phyloP scores from a whole-genome alignment of 2,113 vertebrate species.

The Falcunculus frontatus region DNA sequence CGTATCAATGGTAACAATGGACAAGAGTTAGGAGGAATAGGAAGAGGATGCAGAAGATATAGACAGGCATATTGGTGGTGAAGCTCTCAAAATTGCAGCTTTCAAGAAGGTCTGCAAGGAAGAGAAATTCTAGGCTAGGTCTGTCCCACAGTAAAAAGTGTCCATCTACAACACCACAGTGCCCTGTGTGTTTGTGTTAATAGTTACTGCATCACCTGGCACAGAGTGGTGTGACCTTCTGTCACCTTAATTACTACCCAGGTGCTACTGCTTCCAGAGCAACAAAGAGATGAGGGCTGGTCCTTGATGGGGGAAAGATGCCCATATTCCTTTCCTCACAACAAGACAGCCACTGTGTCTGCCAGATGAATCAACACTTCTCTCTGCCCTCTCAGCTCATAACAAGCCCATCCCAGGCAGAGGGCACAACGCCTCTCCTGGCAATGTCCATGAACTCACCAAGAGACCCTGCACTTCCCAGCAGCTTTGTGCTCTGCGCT shows the following conservation, averaged over 20 bases:
- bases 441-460: rapidly evolving
- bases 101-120: not conserved
- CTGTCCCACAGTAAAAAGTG: not conserved
- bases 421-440: not conserved
- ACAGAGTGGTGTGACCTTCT: not conserved
- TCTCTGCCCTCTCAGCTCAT: not conserved
- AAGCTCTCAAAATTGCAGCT: not conserved
- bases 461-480: not conserved
- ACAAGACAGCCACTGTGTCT: not conserved
- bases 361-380: not conserved
- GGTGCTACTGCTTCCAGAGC: not conserved
- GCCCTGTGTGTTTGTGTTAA: not conserved
- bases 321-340: not conserved
- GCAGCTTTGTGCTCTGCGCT: not conserved
- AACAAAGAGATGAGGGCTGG: not conserved
- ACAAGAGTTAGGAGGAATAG: not conserved
- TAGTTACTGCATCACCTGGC: not conserved
- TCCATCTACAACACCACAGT: not conserved
- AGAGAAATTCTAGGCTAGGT: not conserved
- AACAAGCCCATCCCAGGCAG: not conserved
- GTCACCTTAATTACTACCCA: not conserved
- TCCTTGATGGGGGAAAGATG: rapidly evolving
- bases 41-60: not conserved
- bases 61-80: not conserved
- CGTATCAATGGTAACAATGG: not conserved